Conservation (phyloP, 2,888 invertebrate species). For the Coenonympha glycerion region DNA sequence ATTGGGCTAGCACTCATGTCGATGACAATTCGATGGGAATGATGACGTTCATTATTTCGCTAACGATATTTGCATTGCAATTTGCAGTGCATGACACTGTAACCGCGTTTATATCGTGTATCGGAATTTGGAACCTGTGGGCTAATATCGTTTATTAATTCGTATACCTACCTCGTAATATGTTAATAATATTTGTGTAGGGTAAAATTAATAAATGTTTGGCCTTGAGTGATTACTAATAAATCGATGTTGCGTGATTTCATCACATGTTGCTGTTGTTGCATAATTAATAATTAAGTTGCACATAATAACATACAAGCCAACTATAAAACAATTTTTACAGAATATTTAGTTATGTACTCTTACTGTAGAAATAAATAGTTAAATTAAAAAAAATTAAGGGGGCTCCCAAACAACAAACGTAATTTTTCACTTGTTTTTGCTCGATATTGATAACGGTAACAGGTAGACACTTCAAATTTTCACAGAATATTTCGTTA, state of each 20-base stretch:
- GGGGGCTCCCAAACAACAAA: no score
- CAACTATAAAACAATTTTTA: no score
- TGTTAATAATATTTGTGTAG: not conserved
- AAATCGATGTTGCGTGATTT: not conserved
- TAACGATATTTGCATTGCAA: slow-evolving; percentile 10
- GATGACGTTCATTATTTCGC: slow-evolving; percentile 11
- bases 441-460: no score
- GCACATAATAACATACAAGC: no score
- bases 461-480: no score
- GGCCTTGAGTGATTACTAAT: slow-evolving; percentile 3
- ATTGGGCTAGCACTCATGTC: no score
- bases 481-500: no score
- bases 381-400: no score
- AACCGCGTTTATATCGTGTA: slow-evolving; percentile 4
- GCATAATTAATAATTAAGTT: not conserved
- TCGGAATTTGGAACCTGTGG: slow-evolving; percentile 1
- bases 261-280: not conserved
- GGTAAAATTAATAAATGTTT: not conserved
- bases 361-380: no score
- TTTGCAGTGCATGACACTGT: not conserved
- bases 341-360: no score
- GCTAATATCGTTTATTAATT: not conserved
- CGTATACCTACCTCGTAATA: not conserved
- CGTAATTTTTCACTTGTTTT: no score
- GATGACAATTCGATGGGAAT: no score